phyloP scores from a whole-genome alignment of 2,797 vertebrate species.

The Mus minutoides region DNA sequence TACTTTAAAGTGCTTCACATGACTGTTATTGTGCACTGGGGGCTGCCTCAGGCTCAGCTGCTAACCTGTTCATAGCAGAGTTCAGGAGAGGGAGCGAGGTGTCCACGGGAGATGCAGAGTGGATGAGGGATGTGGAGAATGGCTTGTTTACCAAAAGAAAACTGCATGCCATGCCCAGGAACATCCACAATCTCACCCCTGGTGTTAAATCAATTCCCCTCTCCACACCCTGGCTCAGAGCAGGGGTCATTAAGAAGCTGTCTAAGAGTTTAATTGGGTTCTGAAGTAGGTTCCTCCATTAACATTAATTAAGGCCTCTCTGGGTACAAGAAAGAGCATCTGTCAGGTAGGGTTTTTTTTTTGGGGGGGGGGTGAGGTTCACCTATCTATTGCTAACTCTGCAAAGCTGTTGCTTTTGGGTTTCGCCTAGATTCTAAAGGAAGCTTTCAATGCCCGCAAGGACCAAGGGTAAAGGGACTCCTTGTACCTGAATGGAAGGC shows the following conservation, averaged over 20 bases:
- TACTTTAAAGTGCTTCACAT: slow-evolving; percentile 64
- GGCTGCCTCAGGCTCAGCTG: slow-evolving; percentile 19
- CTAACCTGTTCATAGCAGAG: slow-evolving; percentile 48
- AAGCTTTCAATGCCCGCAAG: background rate
- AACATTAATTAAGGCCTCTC: slow-evolving; percentile 83
- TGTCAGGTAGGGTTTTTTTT: slow-evolving; percentile 72
- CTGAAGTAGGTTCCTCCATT: slow-evolving; percentile 82
- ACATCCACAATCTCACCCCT: slow-evolving; percentile 44
- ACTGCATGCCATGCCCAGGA: background rate
- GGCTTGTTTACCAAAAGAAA: slow-evolving; percentile 20
- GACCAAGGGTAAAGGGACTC: background rate
- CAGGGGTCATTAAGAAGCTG: slow-evolving; percentile 80
- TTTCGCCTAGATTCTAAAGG: background rate
- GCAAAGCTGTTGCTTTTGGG: background rate
- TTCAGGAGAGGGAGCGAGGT: background rate
- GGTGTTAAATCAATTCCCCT: slow-evolving; percentile 73
- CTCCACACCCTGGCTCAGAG: slow-evolving; percentile 63
- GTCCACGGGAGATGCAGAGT: background rate
- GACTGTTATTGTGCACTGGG: slow-evolving; percentile 53
- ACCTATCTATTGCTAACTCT: background rate
- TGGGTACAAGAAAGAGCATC: slow-evolving; percentile 63
- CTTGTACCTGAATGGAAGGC: background rate
- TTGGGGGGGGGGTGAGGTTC: too few relatives aligned
- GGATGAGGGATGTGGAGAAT: background rate
- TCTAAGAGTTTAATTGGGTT: slow-evolving; percentile 81